A percentile compares a stretch with the other conserved stretches of the same genome.
These are phyloP conservation scores for Meteorus colon DNA, from an alignment of 2,888 invertebrate genomes.

Conservation along the genomic window DNA sequence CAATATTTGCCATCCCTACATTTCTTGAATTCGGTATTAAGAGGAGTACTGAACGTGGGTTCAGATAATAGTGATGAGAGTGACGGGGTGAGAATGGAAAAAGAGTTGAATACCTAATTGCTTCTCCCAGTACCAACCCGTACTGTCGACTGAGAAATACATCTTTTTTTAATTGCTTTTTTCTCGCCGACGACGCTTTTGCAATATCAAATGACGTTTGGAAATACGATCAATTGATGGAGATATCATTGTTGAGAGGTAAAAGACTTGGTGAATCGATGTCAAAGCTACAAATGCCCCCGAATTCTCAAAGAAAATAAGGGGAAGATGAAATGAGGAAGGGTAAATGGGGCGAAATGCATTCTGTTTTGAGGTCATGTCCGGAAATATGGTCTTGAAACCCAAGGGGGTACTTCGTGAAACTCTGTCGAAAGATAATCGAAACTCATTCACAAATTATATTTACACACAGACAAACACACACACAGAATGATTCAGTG, in stretches of 20 bases:
- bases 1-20: slow-evolving; percentile 43
- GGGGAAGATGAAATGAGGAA: slow-evolving; percentile 26
- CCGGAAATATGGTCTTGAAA: neutral
- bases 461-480: neutral
- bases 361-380: neutral
- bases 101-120: slow-evolving; percentile 26
- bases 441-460: neutral
- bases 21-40: slow-evolving; percentile 55
- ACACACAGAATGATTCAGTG: neutral
- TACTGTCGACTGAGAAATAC: slow-evolving; percentile 31
- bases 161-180: neutral
- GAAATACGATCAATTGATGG: slow-evolving; percentile 38
- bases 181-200: slow-evolving; percentile 20
- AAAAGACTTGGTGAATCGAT: slow-evolving; percentile 36
- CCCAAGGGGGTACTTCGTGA: neutral
- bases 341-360: neutral
- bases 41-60: slow-evolving; percentile 25
- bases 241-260: slow-evolving; percentile 21
- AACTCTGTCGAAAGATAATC: neutral
- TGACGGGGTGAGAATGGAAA: neutral
- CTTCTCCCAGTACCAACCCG: slow-evolving; percentile 33
- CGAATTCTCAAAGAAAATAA: neutral
- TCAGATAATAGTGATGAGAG: neutral
- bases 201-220: slow-evolving; percentile 50
- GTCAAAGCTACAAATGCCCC: slow-evolving; percentile 13